Base-by-base conservation (phyloP, 2,888 invertebrate genomes). In the Camptogramma bilineatum region DNA sequence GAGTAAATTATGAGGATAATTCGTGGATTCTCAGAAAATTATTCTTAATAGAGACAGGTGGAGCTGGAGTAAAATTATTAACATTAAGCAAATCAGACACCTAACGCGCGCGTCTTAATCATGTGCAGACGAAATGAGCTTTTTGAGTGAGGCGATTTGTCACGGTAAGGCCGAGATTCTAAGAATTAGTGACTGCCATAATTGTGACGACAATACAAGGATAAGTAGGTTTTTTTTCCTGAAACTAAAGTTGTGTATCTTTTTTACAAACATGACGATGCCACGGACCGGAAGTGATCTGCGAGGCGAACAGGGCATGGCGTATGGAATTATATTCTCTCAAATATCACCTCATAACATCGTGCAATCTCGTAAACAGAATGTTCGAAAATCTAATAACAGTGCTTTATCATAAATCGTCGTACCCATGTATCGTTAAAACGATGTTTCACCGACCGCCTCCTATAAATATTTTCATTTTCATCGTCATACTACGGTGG, bases 371-470 rank as follows among this genome's bases (percentile, higher is more conserved):
- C 54, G 59, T 24, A 53, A 59, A 65, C 65, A 57, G 55, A 54
- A 66, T 63, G 62, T 62, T 70, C 28, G 57, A 65, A 68, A 68
- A 66, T 68, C 68, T 60, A 68, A 70, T 66, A 72, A 68, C 67
- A 64, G 56, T 53, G 55, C 52, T 65, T 63, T 69, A 70, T 62
- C 72, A 72, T 72, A 72, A 69, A 72, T 70, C 65, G 55, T 58
- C 52, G 56, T 67, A 63, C 66, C 44, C 51, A 21, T 44, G 51
- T 67, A 54, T 69, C 70, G 66, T 68, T 64, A 58, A 52, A 64
- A 60, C 62, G 44, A 66, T 68, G 68, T 71, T 56, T 64, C 59
- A 57, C 18, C 44, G 34, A 57, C 65, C 62, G 61, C 65, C 52
- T 28, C 60, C 50, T 44, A 64, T 64, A 62, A 62, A 69, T 64